Base-by-base conservation (phyloP, 1,140 invertebrate species). In the Aphaenogaster ashmeadi region DNA sequence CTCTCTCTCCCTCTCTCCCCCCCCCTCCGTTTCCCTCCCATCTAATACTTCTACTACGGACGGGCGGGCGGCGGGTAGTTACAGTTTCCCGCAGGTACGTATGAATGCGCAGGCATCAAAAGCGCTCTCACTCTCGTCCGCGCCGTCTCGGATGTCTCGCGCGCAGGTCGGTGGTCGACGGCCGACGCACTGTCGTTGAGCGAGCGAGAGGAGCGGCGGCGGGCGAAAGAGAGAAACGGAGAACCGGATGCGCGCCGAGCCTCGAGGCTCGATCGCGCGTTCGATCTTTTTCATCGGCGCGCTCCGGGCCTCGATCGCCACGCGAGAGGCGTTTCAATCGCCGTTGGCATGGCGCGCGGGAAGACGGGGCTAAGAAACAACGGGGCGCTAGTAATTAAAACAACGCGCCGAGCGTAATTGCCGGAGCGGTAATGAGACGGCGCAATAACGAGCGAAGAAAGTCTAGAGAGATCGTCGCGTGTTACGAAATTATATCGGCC, bases 51-150 rank as follows among this genome's bases (percentile, higher is more conserved):
- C 90, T 91, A 87, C 79, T 33, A 56, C 47, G 33, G n/a, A 21
- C 64, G 52, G 41, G 87, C 71, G 66, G 36, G 66, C 52, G 75
- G 83, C 52, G 75, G 83, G 83, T 90, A 89, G 86, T 89, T 85
- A 80, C 88, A 89, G 88, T 90, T 90, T 88, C 88, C 69, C 80
- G 86, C 80, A 89, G 85, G 79, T 89, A 90, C 58, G 62, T 72
- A 87, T 79, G 88, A 89, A 90, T 89, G 78, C 78, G 86, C 69
- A 72, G 60, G 52, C 66, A 78, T 80, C 87, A 56, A 66, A 50
- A 62, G 9, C 71, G 84, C 72, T 90, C 88, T 89, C 69, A 74
- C 88, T 89, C 89, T 88, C 83, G 58, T 72, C 72, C 58, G 62
- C 69, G 75, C 47, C 74, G 58, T 33, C 21, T 78, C 60, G 15